A percentile compares a stretch with the other conserved stretches of the same genome.
Conservation (phyloP, 1,140 invertebrate species). For the Dreissena rostriformis region DNA sequence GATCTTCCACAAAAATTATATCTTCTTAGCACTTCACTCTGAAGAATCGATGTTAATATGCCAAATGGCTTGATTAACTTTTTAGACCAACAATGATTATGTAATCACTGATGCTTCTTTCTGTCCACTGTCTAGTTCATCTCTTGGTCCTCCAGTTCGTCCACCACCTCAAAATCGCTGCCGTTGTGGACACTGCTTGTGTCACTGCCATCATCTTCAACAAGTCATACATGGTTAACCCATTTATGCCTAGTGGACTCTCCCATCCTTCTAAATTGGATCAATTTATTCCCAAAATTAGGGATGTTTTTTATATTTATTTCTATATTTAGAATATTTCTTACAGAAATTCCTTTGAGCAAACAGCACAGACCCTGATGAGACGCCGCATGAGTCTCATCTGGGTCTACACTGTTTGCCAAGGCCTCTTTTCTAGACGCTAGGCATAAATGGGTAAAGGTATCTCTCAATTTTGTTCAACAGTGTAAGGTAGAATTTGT, state of each 20-base stretch:
- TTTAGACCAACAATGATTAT: no score
- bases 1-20: no score
- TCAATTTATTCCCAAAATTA: not conserved
- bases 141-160: constrained; percentile 60
- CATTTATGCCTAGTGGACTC: not conserved
- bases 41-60: no score
- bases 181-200: constrained; percentile 68
- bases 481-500: no score
- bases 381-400: no score
- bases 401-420: no score
- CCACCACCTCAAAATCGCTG: constrained; percentile 72
- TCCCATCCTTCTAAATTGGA: not conserved
- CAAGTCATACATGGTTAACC: not conserved
- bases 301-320: not conserved
- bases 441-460: no score
- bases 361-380: not conserved
- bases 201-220: constrained; percentile 61
- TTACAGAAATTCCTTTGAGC: not conserved
- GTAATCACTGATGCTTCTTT: no score
- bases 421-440: no score
- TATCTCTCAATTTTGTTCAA: no score
- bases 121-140: not conserved
- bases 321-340: not conserved
- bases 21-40: no score
- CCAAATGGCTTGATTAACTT: no score